Evolutionary conservation across 1,140 invertebrate genomes (phyloP), one percentile per base, ranked within the genome.

Genomic region (Eriocheir sinensis): DNA sequence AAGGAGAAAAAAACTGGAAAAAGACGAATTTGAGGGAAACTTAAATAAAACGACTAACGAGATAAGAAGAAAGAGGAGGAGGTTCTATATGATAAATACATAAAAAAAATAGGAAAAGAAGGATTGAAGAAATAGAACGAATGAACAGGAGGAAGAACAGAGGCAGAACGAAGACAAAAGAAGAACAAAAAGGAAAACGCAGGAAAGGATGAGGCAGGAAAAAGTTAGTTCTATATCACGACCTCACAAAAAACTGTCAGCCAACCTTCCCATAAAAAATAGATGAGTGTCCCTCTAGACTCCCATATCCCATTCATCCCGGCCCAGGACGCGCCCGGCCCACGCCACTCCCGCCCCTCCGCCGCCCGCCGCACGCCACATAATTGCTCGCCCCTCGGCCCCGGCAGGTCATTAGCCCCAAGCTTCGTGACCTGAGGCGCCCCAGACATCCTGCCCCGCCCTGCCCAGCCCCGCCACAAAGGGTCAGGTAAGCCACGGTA

Each of bases 261-360:
- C 60, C 60, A n/a, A 1, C 60, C 60, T 21, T n/a, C 60, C 60
- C 60, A 72, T 72, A 72, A 72, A 72, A 72, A 72, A 72, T 72
- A 72, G 60, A 72, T 72, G 60, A 72, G 60, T 72, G 60, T 72
- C 60, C 60, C 60, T n/a, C 60, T 72, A 72, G 60, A 72, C 60
- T 72, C 60, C 60, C 60, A 72, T 72, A 21, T 72, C n/a, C 60
- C 60, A 72, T 72, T 72, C 60, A 72, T 72, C 60, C 60, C 2
- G n/a, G 60, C 60, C 27, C 2, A 6, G 60, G 60, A 21, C 27
- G 60, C 60, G 27, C 60, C 60, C 27, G 60, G 21, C 0, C 60
- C 27, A 4, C 27, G 60, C 60, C 27, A 72, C 60, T 72, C 60
- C 60, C 60, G 27, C 8, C 60, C 60, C 27, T 72, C 21, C 60